These are phyloP conservation scores for Fringilla coelebs DNA, from an alignment of 2,797 vertebrate genomes.

Conservation along the genomic window DNA sequence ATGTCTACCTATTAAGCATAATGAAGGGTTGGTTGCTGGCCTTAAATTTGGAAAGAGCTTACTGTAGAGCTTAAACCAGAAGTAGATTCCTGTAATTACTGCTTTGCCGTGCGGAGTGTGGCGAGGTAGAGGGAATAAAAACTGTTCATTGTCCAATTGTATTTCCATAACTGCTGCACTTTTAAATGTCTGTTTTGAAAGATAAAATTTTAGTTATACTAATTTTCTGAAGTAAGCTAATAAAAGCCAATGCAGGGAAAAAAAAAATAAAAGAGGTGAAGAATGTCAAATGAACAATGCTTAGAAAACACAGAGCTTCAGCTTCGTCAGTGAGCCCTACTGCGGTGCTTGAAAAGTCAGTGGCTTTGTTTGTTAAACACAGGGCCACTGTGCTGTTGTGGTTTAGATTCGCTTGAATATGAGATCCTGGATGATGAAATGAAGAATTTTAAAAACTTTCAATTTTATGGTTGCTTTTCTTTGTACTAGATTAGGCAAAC, in stretches of 20 bases:
- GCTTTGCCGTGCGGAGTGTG: constrained; percentile 4
- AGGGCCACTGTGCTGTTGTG: neutral
- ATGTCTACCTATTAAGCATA: constrained; percentile 68
- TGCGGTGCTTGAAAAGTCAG: neutral
- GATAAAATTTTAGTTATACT: neutral
- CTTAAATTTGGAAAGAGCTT: constrained; percentile 67
- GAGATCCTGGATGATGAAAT: neutral
- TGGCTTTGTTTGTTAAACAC: neutral
- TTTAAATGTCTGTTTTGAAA: constrained; percentile 30
- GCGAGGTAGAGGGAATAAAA: constrained; percentile 30
- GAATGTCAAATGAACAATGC: neutral
- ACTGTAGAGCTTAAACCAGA: constrained; percentile 63
- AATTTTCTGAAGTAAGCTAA: neutral
- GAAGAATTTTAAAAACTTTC: neutral
- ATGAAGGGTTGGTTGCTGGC: constrained; percentile 66
- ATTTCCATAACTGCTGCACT: constrained; percentile 13
- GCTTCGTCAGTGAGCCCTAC: neutral
- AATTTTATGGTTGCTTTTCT: neutral
- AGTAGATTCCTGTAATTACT: constrained; percentile 64
- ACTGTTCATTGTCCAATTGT: constrained; percentile 48
- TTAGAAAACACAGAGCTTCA: neutral
- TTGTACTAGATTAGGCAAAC: neutral
- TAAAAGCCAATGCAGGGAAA: neutral
- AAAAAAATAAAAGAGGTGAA: neutral
- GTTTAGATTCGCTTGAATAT: neutral